Base-by-base conservation (phyloP, 2,888 invertebrate genomes). In the Trachelus troglodyta region DNA sequence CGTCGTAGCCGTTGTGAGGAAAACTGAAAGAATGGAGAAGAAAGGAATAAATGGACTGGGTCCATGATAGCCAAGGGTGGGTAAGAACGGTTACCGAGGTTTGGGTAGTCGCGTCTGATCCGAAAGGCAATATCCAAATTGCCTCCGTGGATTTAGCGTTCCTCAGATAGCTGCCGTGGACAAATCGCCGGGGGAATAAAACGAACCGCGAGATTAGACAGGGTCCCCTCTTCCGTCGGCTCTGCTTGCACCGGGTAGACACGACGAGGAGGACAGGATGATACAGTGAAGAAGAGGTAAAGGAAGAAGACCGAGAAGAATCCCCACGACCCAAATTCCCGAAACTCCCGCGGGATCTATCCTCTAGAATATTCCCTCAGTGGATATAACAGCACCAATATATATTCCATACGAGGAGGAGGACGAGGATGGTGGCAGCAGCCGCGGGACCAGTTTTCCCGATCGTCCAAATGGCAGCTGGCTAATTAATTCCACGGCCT, bases 41-140 rank as follows among this genome's bases (percentile, higher is more conserved):
- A 56, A 56, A 23, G 2, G 56, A 56, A 56, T 23, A 56, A 56
- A 56, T 56, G 56, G 56, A 56, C 56, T 9, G 56, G 56, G 56
- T 56, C 56, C 56, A 56, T 2, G 15, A 56, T 56, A 15, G 56
- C 56, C 2, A 23, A 56, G 56, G 56, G 23, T 23, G 56, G 56
- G 56, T 56, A 56, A 56, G 56, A 56, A 56, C 71, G 71, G 69
- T 56, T 35, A 23, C 75, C 35, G 15, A 69, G 40, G 77, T 37
- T 71, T 69, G 56, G 73, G 73, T 74, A 56, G 56, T 56, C 56
- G 56, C 56, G 82, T 85, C 83, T 84, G 83, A 83, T 87, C 81
- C 83, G 82, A 84, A 83, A 85, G 85, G 87, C 87, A 88, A 89
- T 89, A 89, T 88, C 87, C 87, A 88, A 89, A 89, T 89, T 89